Conservation (phyloP, 1,140 invertebrate genomes). For the Medauroidea extradentata region DNA sequence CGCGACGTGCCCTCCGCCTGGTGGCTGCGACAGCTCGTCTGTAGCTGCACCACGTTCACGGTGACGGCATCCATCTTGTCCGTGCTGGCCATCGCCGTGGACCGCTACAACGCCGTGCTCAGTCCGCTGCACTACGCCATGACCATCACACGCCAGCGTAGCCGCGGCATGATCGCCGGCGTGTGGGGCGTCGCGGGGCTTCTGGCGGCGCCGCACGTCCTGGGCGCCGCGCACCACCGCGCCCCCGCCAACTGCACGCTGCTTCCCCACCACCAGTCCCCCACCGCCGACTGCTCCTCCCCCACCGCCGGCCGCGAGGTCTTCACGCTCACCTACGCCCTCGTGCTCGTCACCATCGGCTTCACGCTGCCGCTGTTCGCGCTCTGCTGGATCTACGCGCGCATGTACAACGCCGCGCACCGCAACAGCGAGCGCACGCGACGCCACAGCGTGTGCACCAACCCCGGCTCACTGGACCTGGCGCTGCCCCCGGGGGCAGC, state of each 20-base stretch:
- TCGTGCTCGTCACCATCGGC: constrained; percentile 36
- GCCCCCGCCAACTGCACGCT: constrained; percentile 6
- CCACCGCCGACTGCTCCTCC: constrained; percentile 11
- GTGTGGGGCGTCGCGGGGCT: constrained; percentile 37
- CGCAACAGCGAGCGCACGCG: constrained; percentile 51
- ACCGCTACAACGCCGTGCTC: constrained; percentile 52
- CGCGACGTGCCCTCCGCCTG: constrained; percentile 33
- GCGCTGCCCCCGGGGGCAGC: constrained; percentile 3
- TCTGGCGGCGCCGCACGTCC: constrained; percentile 35
- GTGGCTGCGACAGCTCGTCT: constrained; percentile 39
- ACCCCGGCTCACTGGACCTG: constrained; percentile 14
- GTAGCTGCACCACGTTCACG: constrained; percentile 44
- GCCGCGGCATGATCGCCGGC: constrained; percentile 41
- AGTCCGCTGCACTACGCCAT: constrained; percentile 51
- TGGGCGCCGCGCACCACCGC: constrained; percentile 15
- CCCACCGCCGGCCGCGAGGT: constrained; percentile 6
- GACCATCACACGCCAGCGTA: constrained; percentile 46
- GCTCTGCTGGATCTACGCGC: constrained; percentile 50
- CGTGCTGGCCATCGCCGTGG: constrained; percentile 49
- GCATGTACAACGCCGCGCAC: constrained; percentile 49
- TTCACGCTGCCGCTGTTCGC: constrained; percentile 50
- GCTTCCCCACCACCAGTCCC: constrained; percentile 16
- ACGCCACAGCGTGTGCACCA: constrained; percentile 48
- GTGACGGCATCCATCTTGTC: constrained; percentile 50
- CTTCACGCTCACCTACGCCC: constrained; percentile 27